phyloP scores from a whole-genome alignment of 2,888 invertebrate species.

The Neocrepidodera transversa region DNA sequence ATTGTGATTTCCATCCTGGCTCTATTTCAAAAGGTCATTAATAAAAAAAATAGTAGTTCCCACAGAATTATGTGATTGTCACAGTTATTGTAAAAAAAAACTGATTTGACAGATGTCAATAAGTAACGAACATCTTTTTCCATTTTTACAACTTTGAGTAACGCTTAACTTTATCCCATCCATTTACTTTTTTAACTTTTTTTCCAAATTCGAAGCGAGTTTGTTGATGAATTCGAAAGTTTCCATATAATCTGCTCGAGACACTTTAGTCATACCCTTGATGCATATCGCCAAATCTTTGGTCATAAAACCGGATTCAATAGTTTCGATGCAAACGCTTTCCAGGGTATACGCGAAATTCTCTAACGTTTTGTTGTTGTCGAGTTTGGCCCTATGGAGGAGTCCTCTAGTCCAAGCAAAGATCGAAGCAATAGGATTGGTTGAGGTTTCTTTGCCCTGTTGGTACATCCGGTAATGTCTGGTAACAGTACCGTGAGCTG shows the following conservation, averaged over 20 bases:
- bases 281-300: conserved; percentile 99
- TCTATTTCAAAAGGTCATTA: not conserved
- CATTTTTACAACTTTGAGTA: not conserved
- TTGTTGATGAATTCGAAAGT: conserved; percentile 98
- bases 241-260: conserved; percentile 87
- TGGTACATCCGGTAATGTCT: conserved; percentile 73
- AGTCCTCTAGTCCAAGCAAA: conserved; percentile 94
- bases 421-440: conserved; percentile 98
- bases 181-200: conserved; percentile 50
- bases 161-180: not conserved
- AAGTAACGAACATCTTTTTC: not conserved
- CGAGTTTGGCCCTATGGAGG: conserved; percentile 92
- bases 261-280: conserved; percentile 85
- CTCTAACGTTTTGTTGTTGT: conserved; percentile 78
- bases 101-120: too few relatives aligned
- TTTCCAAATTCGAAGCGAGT: conserved; percentile 85
- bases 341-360: conserved; percentile 89
- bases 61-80: not conserved
- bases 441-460: conserved; percentile 97
- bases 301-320: conserved; percentile 95
- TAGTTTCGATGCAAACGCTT: conserved; percentile 90
- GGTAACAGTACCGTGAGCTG: conserved; percentile 89
- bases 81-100: too few relatives aligned
- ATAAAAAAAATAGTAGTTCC: not conserved
- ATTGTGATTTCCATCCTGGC: too few relatives aligned